A percentile compares a stretch with the other conserved stretches of the same genome.
Evolutionary conservation across 2,113 vertebrate species (phyloP).

Genomic region (Nesogale talazaci): DNA sequence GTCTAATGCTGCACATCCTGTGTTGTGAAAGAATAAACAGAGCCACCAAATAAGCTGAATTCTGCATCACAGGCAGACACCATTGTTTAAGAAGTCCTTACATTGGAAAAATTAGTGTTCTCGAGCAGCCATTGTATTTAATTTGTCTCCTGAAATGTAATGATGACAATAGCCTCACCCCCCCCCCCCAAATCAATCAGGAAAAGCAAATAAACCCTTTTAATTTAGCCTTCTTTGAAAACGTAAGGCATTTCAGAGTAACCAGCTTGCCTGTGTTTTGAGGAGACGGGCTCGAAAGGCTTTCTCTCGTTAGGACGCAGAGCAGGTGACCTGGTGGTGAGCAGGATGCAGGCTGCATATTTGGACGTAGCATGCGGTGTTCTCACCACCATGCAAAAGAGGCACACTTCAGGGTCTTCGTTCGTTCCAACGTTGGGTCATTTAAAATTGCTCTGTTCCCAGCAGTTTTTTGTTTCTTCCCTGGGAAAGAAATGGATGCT

Average conservation of each 20-base stretch:
- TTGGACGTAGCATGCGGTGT: slow-evolving; percentile 72
- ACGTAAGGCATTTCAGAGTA: background rate
- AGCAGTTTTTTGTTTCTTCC: slow-evolving; percentile 80
- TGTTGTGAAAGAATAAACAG: background rate
- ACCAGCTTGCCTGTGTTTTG: background rate
- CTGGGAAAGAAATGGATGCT: slow-evolving; percentile 71
- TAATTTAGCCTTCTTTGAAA: background rate
- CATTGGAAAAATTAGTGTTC: slow-evolving; percentile 76
- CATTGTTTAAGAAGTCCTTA: slow-evolving; percentile 68
- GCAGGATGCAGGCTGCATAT: background rate
- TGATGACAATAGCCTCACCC: background rate
- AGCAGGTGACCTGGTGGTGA: background rate
- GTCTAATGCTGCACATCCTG: background rate
- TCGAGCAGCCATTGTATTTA: slow-evolving; percentile 60
- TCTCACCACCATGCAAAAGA: slow-evolving; percentile 62
- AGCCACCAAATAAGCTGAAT: background rate
- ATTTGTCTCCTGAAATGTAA: slow-evolving; percentile 75
- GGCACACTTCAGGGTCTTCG: slow-evolving; percentile 68
- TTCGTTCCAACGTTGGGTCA: slow-evolving; percentile 81
- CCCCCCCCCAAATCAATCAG: no score
- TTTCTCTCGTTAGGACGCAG: background rate
- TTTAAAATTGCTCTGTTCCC: slow-evolving; percentile 72
- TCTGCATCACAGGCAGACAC: slow-evolving; percentile 72
- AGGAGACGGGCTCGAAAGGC: background rate
- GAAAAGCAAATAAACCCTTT: background rate